Percentiles rank a stretch among this genome's conserved stretches.
These are phyloP conservation scores for Chironomus tepperi DNA, from an alignment of 1,140 invertebrate species.

Conservation along the genomic window DNA sequence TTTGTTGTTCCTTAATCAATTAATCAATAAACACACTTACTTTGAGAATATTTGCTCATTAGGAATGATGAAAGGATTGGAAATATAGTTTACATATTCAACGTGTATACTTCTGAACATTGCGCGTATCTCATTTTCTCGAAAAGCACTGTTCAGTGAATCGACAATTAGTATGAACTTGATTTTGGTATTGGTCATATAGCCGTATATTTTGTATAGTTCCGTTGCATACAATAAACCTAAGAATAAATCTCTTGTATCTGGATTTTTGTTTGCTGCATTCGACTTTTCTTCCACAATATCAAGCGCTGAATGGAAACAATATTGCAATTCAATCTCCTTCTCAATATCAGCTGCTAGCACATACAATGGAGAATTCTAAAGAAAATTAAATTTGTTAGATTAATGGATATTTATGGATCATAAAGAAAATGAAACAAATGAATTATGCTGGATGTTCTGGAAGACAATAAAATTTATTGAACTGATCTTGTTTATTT, in stretches of 20 bases:
- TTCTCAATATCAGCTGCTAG: conserved; percentile 59
- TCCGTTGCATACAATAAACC: conserved; percentile 90
- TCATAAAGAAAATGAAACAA: no score
- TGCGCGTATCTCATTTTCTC: conserved; percentile 90
- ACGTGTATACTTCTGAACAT: conserved; percentile 85
- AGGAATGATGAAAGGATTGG: conserved; percentile 91
- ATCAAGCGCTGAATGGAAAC: conserved; percentile 88
- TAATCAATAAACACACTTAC: conserved; percentile 45
- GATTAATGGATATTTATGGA: no score
- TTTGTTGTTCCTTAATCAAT: no score
- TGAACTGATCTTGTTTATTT: no score
- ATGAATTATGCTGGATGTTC: no score
- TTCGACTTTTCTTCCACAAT: conserved; percentile 87
- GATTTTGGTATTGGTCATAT: conserved; percentile 94
- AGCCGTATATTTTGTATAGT: conserved; percentile 97
- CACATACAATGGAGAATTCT: conserved; percentile 90
- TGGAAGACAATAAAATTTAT: no score
- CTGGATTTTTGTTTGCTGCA: conserved; percentile 49
- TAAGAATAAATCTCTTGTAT: conserved; percentile 80
- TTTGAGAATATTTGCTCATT: conserved; percentile 71
- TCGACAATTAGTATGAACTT: conserved; percentile 94
- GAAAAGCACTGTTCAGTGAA: conserved; percentile 71
- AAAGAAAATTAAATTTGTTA: no score
- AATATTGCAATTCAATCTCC: conserved; percentile 84
- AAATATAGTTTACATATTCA: conserved; percentile 84